These are phyloP conservation scores for Sinocyclocheilus grahami DNA, from an alignment of 2,113 vertebrate species.

Conservation along the genomic window DNA sequence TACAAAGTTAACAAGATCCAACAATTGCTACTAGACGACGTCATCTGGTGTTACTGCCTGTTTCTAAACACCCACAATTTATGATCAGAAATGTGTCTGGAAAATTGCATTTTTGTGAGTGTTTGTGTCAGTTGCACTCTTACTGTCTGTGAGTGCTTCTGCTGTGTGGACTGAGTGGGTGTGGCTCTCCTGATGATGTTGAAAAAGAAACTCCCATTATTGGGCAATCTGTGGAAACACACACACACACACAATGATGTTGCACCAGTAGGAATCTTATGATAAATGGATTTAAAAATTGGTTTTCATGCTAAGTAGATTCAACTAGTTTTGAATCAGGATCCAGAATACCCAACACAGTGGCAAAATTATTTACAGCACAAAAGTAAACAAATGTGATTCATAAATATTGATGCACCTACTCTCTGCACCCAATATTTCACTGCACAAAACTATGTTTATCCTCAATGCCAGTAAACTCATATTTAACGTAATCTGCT, in stretches of 20 bases:
- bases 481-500: not conserved
- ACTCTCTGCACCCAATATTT: not conserved
- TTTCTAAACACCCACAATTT: not conserved
- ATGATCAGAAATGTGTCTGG: not conserved
- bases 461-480: not conserved
- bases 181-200: slow-evolving; percentile 14
- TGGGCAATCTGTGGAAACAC: slow-evolving; percentile 9
- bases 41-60: not conserved
- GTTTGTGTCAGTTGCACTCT: not conserved
- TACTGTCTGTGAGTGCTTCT: slow-evolving; percentile 23
- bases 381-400: not conserved
- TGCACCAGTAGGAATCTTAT: not conserved
- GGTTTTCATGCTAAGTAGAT: not conserved
- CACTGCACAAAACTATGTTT: not conserved
- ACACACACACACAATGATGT: not conserved
- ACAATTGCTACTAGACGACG: not conserved
- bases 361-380: not conserved
- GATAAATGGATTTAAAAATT: not conserved
- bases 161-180: not conserved
- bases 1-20: not conserved
- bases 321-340: not conserved
- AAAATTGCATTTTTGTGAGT: not conserved
- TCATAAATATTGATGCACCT: not conserved
- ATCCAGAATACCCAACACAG: not conserved
- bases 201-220: not conserved